phyloP scores from a whole-genome alignment of 2,113 vertebrate species.

The Mionectes macconnelli region DNA sequence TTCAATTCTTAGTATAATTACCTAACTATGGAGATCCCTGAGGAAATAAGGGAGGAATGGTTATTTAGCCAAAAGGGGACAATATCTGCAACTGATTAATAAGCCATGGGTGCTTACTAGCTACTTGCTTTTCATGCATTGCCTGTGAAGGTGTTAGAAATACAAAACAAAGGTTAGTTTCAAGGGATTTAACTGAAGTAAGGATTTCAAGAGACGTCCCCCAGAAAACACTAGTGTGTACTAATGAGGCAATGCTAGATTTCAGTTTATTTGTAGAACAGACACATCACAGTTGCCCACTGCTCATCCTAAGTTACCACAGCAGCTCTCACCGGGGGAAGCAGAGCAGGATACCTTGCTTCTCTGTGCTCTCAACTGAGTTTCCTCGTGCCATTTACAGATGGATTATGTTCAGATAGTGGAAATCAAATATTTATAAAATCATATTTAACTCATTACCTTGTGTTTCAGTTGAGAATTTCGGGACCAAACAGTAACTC shows the following conservation, averaged over 20 bases:
- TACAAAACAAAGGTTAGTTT: background rate
- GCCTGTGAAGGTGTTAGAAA: background rate
- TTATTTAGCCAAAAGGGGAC: background rate
- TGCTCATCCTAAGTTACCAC: background rate
- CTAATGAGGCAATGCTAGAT: background rate
- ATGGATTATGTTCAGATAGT: background rate
- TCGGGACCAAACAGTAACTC: background rate
- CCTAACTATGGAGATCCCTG: background rate
- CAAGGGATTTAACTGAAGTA: background rate
- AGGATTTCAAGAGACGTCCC: background rate
- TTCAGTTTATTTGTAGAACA: background rate
- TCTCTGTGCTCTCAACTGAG: background rate
- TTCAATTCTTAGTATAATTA: background rate
- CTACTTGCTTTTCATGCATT: background rate
- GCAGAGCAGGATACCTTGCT: background rate
- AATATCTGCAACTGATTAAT: background rate
- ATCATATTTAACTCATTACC: constrained; percentile 27
- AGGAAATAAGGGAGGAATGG: background rate
- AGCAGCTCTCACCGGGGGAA: background rate
- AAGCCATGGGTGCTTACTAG: background rate
- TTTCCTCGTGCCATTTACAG: constrained; percentile 2
- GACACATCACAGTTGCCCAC: fast-evolving
- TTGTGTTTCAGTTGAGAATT: constrained; percentile 18
- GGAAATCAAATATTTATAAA: constrained; percentile 55
- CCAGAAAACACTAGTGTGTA: background rate